Base-by-base conservation (phyloP, 2,797 vertebrate species). In the Heterohyrax brucei region DNA sequence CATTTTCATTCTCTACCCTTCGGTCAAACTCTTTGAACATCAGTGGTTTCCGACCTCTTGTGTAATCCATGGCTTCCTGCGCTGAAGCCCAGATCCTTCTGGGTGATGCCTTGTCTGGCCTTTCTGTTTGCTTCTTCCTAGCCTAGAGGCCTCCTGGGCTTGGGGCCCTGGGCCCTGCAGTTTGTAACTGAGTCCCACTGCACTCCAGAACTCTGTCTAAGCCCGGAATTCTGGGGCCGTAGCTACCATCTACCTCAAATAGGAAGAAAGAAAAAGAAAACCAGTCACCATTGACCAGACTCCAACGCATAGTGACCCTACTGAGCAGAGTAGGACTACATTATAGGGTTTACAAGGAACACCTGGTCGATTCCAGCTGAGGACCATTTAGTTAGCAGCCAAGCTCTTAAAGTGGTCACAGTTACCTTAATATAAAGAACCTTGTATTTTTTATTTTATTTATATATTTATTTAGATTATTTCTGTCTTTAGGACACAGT, bases 151-250 rank as follows among this genome's bases (percentile, higher is more conserved):
- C 18, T 22, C 21, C 26, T 13, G 22, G 39, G 39, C 39, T 39
- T 3, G 39, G 22, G 18, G 1, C 7, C 75, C 21, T 9, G 22
- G 3, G 0, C 10, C 66, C 12, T 62, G 16, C n/a, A 61, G 12
- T 87, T 10, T 66, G 1, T 50, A 24, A 2, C 5, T 4, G 9
- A 1, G 7, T 39, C 2, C 7, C 2, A 7, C 1, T 21, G 39
- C 3, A 53, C 46, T 19, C n/a, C 39, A 53, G 10, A 56, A 0
- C 18, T 62, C 53, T 61, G 22, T 2, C 2, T 10, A 28, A 48
- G 9, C 26, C 3, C 12, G 21, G 5, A 2, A 78, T 75, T 61
- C 28, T 8, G 66, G 12, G 3, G 3, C 3, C 18, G 3, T 6
- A 14, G 28, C 46, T 76, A 18, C 1, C 3, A 26, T 7, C 7